A percentile compares a stretch with the other conserved stretches of the same genome.
These are phyloP conservation scores for Pseudopipra pipra DNA, from an alignment of 2,113 vertebrate genomes.

Conservation along the genomic window DNA sequence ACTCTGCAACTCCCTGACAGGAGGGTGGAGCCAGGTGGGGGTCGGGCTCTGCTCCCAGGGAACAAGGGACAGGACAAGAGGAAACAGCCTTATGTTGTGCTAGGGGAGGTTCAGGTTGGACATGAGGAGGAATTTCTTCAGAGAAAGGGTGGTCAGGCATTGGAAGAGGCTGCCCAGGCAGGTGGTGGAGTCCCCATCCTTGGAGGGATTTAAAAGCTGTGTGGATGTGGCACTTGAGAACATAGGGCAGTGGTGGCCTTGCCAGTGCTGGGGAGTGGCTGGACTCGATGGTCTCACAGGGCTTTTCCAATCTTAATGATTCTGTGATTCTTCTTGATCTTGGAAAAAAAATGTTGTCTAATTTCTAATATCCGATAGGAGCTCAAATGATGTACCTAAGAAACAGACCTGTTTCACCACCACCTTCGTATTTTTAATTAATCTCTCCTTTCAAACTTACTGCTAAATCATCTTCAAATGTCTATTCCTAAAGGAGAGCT, in stretches of 20 bases:
- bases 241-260: not conserved
- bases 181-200: not conserved
- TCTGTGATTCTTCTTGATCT: not conserved
- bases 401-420: not conserved
- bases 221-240: not conserved
- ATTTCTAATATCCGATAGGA: not conserved
- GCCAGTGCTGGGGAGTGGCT: not conserved
- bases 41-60: not conserved
- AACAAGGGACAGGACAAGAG: not conserved
- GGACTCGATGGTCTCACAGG: not conserved
- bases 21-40: not conserved
- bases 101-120: not conserved
- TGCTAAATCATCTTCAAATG: not conserved
- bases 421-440: not conserved
- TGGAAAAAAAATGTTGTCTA: accelerated
- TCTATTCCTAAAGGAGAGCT: not conserved
- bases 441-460: not conserved
- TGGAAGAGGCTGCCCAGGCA: not conserved
- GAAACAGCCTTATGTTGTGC: not conserved
- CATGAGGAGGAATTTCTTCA: accelerated
- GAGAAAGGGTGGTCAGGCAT: not conserved
- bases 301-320: not conserved
- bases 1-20: not conserved
- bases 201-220: not conserved
- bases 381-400: not conserved